These are phyloP conservation scores for Mesorhabditis spiculigera DNA, from an alignment of 2,888 invertebrate species.

Conservation along the genomic window DNA sequence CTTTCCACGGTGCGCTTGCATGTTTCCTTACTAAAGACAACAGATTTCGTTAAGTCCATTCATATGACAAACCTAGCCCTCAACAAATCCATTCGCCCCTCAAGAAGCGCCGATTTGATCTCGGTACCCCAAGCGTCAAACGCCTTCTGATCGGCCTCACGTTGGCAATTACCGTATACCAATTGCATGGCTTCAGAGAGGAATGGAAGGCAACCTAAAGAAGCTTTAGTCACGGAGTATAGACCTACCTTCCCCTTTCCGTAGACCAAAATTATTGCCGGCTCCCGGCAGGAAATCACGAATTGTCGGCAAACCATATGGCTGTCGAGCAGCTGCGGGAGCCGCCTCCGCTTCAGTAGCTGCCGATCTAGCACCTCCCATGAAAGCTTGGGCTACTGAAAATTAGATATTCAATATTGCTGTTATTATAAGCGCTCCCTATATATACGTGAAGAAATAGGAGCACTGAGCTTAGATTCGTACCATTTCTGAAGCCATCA, in stretches of 20 bases:
- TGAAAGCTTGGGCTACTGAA: background rate
- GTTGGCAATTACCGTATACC: slow-evolving; percentile 54
- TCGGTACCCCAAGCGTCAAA: slow-evolving; percentile 56
- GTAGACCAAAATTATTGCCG: slow-evolving; percentile 49
- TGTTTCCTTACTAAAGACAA: slow-evolving; percentile 50
- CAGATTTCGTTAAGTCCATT: background rate
- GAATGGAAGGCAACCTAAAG: slow-evolving; percentile 53
- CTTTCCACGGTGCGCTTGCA: slow-evolving; percentile 54
- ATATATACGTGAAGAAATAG: too few species aligned
- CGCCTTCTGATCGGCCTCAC: slow-evolving; percentile 52
- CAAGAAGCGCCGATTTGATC: slow-evolving; percentile 44
- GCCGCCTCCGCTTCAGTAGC: background rate
- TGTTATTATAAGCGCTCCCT: too few species aligned
- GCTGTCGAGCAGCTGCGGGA: slow-evolving; percentile 4
- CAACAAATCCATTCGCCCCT: slow-evolving; percentile 52
- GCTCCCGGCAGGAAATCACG: slow-evolving; percentile 47
- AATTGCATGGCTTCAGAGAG: slow-evolving; percentile 56
- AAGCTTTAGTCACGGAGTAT: too few species aligned
- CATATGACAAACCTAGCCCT: slow-evolving; percentile 39
- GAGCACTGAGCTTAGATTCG: background rate
- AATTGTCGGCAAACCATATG: slow-evolving; percentile 19
- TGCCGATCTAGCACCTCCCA: slow-evolving; percentile 1
- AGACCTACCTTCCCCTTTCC: slow-evolving; percentile 44
- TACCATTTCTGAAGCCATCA: background rate
- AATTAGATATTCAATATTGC: background rate